Conservation (phyloP, 2,113 vertebrate species). For the Apodemus sylvaticus region DNA sequence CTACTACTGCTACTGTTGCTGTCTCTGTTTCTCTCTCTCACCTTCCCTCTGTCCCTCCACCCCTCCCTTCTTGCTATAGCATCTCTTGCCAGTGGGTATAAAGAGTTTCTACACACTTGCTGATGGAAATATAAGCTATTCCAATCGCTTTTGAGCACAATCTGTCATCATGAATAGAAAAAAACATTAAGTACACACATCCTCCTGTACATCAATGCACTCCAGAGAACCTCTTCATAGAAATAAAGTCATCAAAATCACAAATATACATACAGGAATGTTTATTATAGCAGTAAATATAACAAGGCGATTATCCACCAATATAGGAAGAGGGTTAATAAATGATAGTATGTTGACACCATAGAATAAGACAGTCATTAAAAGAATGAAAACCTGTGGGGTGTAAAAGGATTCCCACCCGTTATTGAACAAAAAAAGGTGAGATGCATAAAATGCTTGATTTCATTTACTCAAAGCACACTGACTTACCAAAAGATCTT, state of each 20-base stretch:
- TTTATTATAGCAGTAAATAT: slow-evolving; percentile 34
- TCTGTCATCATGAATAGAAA: background rate
- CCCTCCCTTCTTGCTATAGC: background rate
- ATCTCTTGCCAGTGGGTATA: background rate
- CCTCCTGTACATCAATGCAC: slow-evolving; percentile 9
- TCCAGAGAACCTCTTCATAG: background rate
- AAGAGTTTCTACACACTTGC: slow-evolving; percentile 27
- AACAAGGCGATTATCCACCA: slow-evolving; percentile 10
- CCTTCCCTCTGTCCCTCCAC: background rate
- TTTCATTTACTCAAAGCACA: slow-evolving; percentile 47
- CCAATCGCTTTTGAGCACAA: background rate
- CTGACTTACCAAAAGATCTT: background rate
- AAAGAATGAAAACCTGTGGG: background rate
- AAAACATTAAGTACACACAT: background rate
- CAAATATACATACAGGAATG: background rate
- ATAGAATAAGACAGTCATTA: slow-evolving; percentile 1
- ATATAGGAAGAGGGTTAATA: background rate
- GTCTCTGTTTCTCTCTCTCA: background rate
- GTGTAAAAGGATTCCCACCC: background rate
- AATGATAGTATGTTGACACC: background rate
- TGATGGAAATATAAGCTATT: slow-evolving; percentile 41
- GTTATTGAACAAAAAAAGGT: background rate
- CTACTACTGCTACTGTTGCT: background rate
- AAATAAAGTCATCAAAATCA: background rate
- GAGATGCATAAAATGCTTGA: background rate